Evolutionary conservation across 2,113 vertebrate species (phyloP).

Genomic region (Hippocampus zosterae): DNA sequence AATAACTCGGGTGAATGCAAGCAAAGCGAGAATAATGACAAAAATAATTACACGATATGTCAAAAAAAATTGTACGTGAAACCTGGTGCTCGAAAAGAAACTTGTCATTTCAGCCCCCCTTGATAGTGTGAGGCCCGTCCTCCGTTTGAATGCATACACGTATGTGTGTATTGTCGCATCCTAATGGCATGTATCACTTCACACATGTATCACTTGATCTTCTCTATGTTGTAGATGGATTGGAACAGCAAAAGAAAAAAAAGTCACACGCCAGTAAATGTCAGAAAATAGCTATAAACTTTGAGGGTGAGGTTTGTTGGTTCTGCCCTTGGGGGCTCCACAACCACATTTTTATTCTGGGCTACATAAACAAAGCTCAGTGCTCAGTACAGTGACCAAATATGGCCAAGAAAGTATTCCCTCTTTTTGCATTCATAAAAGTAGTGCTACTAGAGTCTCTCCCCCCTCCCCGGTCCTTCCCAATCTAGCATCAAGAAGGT

Average conservation of each 20-base stretch:
- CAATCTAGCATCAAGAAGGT: conserved; percentile 28
- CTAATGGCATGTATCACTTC: neutral
- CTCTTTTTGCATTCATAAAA: conserved; percentile 71
- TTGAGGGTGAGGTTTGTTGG: conserved; percentile 18
- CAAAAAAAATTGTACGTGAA: neutral
- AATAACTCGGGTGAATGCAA: neutral
- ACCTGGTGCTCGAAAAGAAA: conserved; percentile 23
- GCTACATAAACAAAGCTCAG: conserved; percentile 60
- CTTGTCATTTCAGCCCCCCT: conserved; percentile 43
- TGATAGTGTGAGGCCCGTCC: conserved; percentile 46
- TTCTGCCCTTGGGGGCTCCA: conserved; percentile 29
- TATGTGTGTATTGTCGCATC: conserved; percentile 7
- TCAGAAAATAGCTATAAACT: conserved; percentile 28
- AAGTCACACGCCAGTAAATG: conserved; percentile 27
- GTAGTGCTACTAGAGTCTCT: conserved; percentile 1
- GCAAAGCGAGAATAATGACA: neutral
- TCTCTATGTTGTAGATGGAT: neutral
- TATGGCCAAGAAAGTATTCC: conserved; percentile 69
- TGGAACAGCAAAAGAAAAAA: conserved; percentile 14
- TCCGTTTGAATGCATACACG: too few species aligned
- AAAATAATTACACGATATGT: neutral
- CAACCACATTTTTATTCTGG: conserved; percentile 56
- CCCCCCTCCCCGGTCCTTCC: neutral
- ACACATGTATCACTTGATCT: conserved; percentile 5
- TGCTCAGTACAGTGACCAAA: conserved; percentile 64